A percentile compares a stretch with the other conserved stretches of the same genome.
Conservation (phyloP, 2,113 vertebrate genomes). For the Rhabdomys dilectus region DNA sequence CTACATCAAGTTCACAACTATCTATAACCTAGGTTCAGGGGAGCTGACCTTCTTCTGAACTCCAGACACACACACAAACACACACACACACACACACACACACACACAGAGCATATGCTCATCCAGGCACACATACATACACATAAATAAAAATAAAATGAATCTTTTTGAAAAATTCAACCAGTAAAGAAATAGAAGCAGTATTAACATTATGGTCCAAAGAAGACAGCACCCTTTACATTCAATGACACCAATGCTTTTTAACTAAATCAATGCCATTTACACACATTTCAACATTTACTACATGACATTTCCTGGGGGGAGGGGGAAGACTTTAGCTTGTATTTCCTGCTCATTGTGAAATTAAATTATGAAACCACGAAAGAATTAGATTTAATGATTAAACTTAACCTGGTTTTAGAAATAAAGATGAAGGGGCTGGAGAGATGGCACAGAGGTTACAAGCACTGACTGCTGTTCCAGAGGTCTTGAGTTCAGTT, state of each 20-base stretch:
- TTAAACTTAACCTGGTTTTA: neutral
- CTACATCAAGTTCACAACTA: neutral
- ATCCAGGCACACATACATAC: neutral
- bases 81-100: neutral
- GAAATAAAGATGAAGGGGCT: slow-evolving; percentile 13
- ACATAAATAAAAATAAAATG: neutral
- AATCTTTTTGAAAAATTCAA: neutral
- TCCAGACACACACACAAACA: neutral
- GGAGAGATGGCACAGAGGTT: too few relatives aligned
- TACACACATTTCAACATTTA: neutral
- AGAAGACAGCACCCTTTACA: neutral
- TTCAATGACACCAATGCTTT: neutral
- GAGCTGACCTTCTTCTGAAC: neutral
- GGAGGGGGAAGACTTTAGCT: neutral
- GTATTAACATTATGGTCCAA: neutral
- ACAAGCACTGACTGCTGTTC: too few relatives aligned
- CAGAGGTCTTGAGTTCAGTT: too few relatives aligned
- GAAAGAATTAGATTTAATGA: neutral
- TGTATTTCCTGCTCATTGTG: neutral
- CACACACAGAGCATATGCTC: neutral
- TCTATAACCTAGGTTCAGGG: too few relatives aligned
- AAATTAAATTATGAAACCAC: slow-evolving; percentile 30
- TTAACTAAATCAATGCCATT: neutral
- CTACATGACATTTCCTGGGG: neutral
- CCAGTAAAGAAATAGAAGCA: neutral